phyloP scores from a whole-genome alignment of 2,888 invertebrate species.

The Creontiades dilutus region DNA sequence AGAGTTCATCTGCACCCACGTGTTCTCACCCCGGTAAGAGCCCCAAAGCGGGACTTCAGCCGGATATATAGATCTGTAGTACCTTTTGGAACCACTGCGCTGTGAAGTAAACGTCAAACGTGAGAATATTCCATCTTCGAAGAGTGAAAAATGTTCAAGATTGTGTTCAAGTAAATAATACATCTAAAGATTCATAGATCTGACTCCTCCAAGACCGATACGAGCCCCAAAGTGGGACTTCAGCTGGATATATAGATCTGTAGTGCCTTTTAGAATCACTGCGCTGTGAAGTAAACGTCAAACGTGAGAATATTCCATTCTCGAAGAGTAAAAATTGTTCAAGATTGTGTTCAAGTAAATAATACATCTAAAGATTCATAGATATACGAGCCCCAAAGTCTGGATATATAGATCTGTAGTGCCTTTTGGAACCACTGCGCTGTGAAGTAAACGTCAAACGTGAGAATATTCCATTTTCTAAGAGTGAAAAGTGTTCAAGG shows the following conservation, averaged over 20 bases:
- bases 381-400: conserved; percentile 77
- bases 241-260: conserved; percentile 77
- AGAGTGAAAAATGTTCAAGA: too few species aligned
- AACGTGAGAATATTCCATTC: not conserved
- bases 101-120: conserved; percentile 74
- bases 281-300: conserved; percentile 77
- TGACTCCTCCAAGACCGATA: conserved; percentile 26
- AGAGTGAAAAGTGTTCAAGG: too few species aligned
- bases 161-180: not conserved
- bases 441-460: conserved; percentile 74
- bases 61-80: conserved; percentile 77
- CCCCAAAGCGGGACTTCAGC: conserved; percentile 77
- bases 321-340: too few species aligned
- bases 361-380: too few species aligned
- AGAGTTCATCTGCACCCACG: conserved; percentile 80
- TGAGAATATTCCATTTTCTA: not conserved
- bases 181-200: not conserved
- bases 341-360: not conserved
- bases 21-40: conserved; percentile 74
- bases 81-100: conserved; percentile 79
- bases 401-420: conserved; percentile 77
- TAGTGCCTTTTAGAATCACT: conserved; percentile 79
- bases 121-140: not conserved
- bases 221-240: conserved; percentile 77
- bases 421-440: conserved; percentile 79